phyloP scores from a whole-genome alignment of 2,888 invertebrate genomes.

The Nowickia ferox region DNA sequence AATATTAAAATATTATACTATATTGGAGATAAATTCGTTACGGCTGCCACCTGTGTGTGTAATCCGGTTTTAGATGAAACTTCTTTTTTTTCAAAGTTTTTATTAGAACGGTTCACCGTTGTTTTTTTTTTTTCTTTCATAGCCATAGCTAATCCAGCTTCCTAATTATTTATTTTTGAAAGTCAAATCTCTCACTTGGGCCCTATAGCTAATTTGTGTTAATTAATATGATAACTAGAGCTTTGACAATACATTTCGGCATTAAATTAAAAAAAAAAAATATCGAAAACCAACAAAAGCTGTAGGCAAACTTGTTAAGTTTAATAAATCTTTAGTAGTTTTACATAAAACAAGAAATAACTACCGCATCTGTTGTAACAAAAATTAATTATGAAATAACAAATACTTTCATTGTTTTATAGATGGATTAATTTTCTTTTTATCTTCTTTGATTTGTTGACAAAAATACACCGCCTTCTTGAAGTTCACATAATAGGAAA shows the following conservation, averaged over 20 bases:
- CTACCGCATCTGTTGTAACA: background rate
- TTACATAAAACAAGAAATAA: slow-evolving; percentile 7
- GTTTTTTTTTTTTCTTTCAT: background rate
- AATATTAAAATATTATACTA: background rate
- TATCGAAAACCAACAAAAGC: slow-evolving; percentile 6
- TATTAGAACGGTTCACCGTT: background rate
- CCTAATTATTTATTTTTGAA: slow-evolving; percentile 14
- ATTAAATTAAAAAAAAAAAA: background rate
- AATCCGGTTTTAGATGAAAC: slow-evolving; percentile 22
- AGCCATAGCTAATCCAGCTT: background rate
- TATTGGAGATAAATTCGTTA: background rate
- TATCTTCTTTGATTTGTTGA: too few relatives aligned
- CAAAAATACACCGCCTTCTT: too few relatives aligned
- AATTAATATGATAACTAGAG: slow-evolving; percentile 44
- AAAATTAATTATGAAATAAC: background rate
- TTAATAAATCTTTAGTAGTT: background rate
- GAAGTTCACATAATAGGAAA: too few relatives aligned
- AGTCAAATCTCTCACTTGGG: background rate
- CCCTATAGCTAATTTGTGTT: background rate
- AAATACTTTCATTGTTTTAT: too few relatives aligned
- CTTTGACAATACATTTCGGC: background rate
- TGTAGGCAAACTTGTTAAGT: slow-evolving; percentile 65
- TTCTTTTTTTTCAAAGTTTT: background rate
- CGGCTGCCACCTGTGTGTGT: background rate
- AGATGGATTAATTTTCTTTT: too few relatives aligned